Conservation (phyloP, 2,113 vertebrate species). For the Meleagris gallopavo region DNA sequence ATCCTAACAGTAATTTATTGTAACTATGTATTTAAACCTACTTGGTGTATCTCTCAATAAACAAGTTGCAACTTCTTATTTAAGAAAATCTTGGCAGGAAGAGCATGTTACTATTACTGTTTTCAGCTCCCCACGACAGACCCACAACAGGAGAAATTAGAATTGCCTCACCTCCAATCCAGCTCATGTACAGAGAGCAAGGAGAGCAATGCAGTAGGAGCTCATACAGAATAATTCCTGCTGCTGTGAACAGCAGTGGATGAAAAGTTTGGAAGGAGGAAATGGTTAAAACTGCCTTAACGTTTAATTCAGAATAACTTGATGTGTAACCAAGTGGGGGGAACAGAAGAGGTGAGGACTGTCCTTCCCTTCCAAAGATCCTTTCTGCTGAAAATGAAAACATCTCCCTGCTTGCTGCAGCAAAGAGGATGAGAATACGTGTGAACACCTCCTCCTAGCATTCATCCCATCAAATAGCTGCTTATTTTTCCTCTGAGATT, state of each 20-base stretch:
- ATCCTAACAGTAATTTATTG: background rate
- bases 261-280: background rate
- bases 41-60: background rate
- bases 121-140: background rate
- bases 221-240: background rate
- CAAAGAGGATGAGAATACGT: background rate
- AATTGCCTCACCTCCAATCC: background rate
- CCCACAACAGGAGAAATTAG: background rate
- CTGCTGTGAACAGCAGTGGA: background rate
- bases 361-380: background rate
- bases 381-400: background rate
- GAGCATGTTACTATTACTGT: background rate
- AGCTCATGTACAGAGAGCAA: background rate
- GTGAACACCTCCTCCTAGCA: fast-evolving
- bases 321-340: background rate
- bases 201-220: background rate
- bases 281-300: background rate
- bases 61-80: background rate
- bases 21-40: background rate
- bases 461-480: background rate
- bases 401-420: background rate
- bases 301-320: background rate
- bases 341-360: background rate
- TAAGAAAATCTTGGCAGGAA: background rate
- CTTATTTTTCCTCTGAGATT: background rate